Evolutionary conservation across 2,797 vertebrate genomes (phyloP).

Genomic region (Siniperca obscura): DNA sequence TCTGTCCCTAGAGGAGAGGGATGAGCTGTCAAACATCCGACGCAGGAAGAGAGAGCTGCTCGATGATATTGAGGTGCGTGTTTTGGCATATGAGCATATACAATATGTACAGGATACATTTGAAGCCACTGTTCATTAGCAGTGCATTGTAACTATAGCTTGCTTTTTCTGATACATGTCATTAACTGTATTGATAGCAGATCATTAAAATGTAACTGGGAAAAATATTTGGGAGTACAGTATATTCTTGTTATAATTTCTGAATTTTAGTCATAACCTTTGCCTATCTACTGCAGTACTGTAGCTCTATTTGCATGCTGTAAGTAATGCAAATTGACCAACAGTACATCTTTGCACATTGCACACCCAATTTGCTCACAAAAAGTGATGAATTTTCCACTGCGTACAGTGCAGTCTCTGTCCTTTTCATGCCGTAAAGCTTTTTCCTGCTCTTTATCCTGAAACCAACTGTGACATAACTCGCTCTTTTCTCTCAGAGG

Average conservation of each 20-base stretch:
- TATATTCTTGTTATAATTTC: not conserved
- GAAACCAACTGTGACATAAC: not conserved
- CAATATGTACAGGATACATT: not conserved
- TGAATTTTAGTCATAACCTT: not conserved
- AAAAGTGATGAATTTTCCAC: not conserved
- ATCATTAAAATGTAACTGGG: not conserved
- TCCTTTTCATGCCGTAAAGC: not conserved
- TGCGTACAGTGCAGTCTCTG: not conserved
- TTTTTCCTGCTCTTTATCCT: not conserved
- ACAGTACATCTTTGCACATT: slow-evolving; percentile 4
- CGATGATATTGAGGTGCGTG: slow-evolving; percentile 95
- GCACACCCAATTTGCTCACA: not conserved
- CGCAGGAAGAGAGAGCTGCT: slow-evolving; percentile 96
- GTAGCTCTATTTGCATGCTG: slow-evolving; percentile 57
- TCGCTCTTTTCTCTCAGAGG: slow-evolving; percentile 83
- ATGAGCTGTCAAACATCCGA: slow-evolving; percentile 95
- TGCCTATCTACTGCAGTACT: slow-evolving; percentile 7
- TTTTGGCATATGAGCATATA: not conserved
- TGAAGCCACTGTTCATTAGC: not conserved
- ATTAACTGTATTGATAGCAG: not conserved
- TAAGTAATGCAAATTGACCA: slow-evolving; percentile 56
- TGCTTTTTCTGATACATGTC: not conserved
- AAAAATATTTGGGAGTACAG: not conserved
- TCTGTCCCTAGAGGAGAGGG: slow-evolving; percentile 93
- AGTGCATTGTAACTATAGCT: not conserved